Evolutionary conservation across 2,888 invertebrate species (phyloP), one percentile per base, ranked within the genome.

Genomic region (Mystacides longicornis): DNA sequence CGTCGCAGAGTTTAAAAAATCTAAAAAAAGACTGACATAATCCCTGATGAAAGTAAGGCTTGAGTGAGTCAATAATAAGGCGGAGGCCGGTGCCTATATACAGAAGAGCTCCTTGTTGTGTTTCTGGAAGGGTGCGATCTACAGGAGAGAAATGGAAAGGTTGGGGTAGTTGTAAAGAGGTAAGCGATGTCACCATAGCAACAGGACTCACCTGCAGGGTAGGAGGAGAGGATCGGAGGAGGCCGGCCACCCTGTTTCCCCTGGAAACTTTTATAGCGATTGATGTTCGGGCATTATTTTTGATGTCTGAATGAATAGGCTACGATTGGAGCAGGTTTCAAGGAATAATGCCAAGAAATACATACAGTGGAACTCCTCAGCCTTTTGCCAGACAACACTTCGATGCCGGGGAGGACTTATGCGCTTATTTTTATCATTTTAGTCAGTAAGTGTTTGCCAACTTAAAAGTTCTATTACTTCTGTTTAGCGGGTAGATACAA

Each of bases 241-340:
- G 23, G 14, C 23, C 22, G 9, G 9, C 23, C 48, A 22, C 48
- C 48, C 22, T 11, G n/a, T 21, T 21, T 21, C 56, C 52, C 52
- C 56, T 52, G 51, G 51, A 60, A 60, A 60, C 58, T 60, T 60
- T 60, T 60, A 60, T 58, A 58, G 58, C 58, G 58, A 60, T 58
- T 60, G 60, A 60, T 60, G 60, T 58, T 60, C 58, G 52, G 58
- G 60, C 60, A 60, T 60, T 60, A 60, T 60, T 60, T 60, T 60
- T 60, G 60, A 60, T 60, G 60, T 60, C 60, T 60, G 60, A 58
- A 56, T 60, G 60, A 60, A 60, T 56, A 57, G 58, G 56, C 60
- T 33, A 58, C 52, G 56, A 54, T 56, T 52, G 49, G 56, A 52
- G 53, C 52, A 52, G 58, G 52, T 47, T n/a, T n/a, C n/a, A n/a